Conservation (phyloP, 2,888 invertebrate genomes). For the Rhorus exstirpatorius region DNA sequence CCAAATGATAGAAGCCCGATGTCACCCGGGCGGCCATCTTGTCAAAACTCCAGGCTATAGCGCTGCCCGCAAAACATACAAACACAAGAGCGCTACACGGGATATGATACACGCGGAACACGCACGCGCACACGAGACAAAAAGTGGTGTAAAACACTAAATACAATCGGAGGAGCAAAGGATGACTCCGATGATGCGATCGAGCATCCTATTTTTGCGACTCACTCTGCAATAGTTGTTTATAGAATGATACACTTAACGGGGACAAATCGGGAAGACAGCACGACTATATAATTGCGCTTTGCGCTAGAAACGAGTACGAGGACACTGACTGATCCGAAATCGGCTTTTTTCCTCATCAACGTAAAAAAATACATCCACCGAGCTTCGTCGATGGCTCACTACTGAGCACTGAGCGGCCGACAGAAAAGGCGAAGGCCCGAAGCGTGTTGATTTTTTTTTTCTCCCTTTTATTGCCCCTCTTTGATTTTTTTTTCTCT, state of each 20-base stretch:
- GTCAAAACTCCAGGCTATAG: constrained; percentile 78
- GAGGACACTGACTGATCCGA: constrained; percentile 36
- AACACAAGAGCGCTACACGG: too few relatives aligned
- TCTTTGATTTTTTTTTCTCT: too few relatives aligned
- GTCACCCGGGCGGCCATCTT: constrained; percentile 84
- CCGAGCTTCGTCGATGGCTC: constrained; percentile 59
- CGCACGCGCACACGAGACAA: background rate
- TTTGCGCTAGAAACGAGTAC: constrained; percentile 6
- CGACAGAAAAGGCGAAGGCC: background rate
- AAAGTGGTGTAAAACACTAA: too few relatives aligned
- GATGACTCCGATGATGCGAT: background rate
- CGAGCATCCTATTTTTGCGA: constrained; percentile 31
- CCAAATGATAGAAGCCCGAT: constrained; percentile 79
- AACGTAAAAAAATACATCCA: constrained; percentile 23
- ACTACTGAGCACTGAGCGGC: constrained; percentile 11
- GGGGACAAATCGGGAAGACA: constrained; percentile 18
- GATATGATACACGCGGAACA: too few relatives aligned
- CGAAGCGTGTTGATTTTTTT: constrained; percentile 15
- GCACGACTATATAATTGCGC: constrained; percentile 6
- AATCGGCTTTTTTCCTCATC: constrained; percentile 30
- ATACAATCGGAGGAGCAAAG: background rate
- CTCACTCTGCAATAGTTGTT: constrained; percentile 16
- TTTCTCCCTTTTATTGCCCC: background rate
- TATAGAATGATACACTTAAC: constrained; percentile 5
- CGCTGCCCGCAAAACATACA: constrained; percentile 52